These are phyloP conservation scores for Caprella mutica DNA, from an alignment of 2,888 invertebrate species.

Conservation along the genomic window DNA sequence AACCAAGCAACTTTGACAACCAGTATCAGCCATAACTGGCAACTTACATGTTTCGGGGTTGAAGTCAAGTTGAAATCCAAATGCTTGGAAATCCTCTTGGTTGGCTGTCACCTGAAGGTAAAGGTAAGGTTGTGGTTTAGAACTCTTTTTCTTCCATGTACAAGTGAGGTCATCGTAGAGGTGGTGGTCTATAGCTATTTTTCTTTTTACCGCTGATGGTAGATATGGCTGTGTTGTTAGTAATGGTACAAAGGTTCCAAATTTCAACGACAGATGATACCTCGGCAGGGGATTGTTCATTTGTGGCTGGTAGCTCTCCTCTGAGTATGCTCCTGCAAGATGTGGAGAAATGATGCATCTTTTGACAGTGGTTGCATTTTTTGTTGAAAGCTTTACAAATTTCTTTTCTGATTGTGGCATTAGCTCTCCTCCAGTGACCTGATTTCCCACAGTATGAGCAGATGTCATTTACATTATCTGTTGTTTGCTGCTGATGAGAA, in stretches of 20 bases:
- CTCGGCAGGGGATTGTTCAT: neutral
- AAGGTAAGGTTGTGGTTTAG: neutral
- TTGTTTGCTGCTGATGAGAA: neutral
- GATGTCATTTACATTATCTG: neutral
- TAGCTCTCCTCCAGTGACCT: neutral
- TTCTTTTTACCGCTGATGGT: neutral
- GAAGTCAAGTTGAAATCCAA: neutral
- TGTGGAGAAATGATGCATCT: neutral
- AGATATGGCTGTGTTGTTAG: neutral
- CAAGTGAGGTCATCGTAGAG: neutral
- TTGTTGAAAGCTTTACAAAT: neutral
- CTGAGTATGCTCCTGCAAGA: neutral
- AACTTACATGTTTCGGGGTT: neutral
- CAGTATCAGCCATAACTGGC: conserved; percentile 10
- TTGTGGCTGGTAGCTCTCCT: neutral
- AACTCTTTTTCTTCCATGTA: neutral
- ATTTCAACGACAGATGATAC: no score
- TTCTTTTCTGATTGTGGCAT: neutral
- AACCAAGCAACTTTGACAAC: conserved; percentile 5
- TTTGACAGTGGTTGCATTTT: neutral
- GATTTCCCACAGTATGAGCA: neutral
- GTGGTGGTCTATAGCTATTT: neutral
- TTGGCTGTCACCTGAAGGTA: neutral
- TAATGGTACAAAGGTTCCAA: neutral
- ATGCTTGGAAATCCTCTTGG: neutral